These are phyloP conservation scores for Paracentrotus lividus DNA, from an alignment of 53 echinoderm and acorn worm species.

Conservation along the genomic window DNA sequence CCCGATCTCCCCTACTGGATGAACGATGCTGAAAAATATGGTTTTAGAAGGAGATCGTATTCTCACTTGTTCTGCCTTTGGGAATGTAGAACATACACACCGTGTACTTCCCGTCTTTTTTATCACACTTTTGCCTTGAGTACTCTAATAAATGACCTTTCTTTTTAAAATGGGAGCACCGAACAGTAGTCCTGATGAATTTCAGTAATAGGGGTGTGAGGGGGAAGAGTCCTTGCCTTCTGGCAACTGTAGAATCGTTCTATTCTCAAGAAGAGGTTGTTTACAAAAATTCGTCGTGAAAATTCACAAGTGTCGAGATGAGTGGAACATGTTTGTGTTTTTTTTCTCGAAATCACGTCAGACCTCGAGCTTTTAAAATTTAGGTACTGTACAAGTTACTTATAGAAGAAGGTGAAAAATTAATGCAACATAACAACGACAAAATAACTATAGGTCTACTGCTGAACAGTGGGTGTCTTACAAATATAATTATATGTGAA, in stretches of 20 bases:
- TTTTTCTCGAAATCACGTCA: neutral
- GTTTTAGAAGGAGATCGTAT: neutral
- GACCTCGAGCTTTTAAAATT: too few species aligned
- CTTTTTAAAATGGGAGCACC: constrained; percentile 26
- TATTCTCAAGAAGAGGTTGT: constrained; percentile 4
- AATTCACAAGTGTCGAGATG: neutral
- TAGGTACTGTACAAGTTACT: too few species aligned
- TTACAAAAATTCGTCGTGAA: neutral
- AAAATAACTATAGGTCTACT: too few species aligned
- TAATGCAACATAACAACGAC: too few species aligned
- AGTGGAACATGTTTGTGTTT: neutral
- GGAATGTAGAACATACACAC: neutral
- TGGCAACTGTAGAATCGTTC: neutral
- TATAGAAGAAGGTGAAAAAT: too few species aligned
- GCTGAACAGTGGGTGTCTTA: too few species aligned
- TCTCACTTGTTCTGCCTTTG: neutral
- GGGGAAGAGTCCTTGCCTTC: neutral
- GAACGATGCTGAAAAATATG: neutral
- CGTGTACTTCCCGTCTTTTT: neutral
- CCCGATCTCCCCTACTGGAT: too few species aligned
- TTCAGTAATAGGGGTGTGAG: neutral
- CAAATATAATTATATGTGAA: too few species aligned
- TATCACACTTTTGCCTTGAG: constrained; percentile 18
- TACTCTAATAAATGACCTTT: constrained; percentile 55
- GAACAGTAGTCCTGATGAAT: neutral